Evolutionary conservation across 92 coral and sea anemone species (phyloP).

Genomic region (Blastomussa wellsi): DNA sequence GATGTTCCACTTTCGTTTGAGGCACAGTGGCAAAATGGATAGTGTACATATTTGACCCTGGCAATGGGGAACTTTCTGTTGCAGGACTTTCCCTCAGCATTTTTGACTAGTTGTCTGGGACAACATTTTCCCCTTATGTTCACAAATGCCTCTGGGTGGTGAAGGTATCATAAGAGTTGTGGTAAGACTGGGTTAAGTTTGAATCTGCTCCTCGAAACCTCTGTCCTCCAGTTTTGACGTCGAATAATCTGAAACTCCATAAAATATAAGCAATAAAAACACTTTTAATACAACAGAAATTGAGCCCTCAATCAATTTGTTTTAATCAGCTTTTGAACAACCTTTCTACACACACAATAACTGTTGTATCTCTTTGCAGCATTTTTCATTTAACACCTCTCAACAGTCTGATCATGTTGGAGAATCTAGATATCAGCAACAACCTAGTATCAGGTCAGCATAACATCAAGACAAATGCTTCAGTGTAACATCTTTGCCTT

Average conservation of each 20-base stretch:
- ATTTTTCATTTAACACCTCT: constrained; percentile 73
- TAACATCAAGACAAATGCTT: background rate
- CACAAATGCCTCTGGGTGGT: too few species aligned
- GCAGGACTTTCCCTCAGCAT: background rate
- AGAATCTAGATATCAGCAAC: constrained; percentile 75
- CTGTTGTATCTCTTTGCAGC: constrained; percentile 41
- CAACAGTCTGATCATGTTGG: constrained; percentile 59
- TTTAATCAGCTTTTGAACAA: too few species aligned
- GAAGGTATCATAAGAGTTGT: background rate
- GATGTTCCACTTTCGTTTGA: background rate
- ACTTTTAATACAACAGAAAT: too few species aligned
- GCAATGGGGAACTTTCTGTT: background rate
- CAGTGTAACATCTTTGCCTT: background rate
- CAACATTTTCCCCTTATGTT: too few species aligned
- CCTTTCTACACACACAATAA: background rate
- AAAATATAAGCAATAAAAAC: too few species aligned
- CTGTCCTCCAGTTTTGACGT: too few species aligned
- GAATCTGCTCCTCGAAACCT: too few species aligned
- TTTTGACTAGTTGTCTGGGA: background rate
- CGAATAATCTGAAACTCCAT: too few species aligned
- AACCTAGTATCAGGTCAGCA: constrained; percentile 88
- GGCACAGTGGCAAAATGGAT: background rate
- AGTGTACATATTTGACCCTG: background rate
- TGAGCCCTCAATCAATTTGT: too few species aligned
- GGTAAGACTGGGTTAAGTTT: background rate